Evolutionary conservation across 1,140 invertebrate genomes (phyloP), one percentile per base, ranked within the genome.

Genomic region (Magallana gigas): DNA sequence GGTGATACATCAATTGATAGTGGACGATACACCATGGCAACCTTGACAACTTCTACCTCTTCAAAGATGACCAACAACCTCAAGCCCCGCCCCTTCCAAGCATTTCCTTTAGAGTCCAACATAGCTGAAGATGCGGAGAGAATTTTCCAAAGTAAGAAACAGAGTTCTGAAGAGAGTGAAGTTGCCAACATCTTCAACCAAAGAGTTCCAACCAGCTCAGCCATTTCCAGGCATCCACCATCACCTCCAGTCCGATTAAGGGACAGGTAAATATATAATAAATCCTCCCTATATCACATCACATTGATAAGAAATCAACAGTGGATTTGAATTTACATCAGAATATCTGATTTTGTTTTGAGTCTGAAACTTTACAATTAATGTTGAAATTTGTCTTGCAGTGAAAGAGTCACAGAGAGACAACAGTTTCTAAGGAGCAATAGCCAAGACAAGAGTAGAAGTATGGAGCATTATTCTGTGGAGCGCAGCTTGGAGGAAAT

Each of bases 1-100:
- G 87, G 89, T 18, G 93, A 94, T 87, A 92, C 93, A 60, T 95
- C 94, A 1, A 93, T 94, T 57, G 94, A 95, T 90, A 95, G 94
- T 92, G 94, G 94, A 36, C 91, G 92, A 29, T 94, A 93, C 60
- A 95, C 94, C 12, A 92, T 95, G 90, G 90, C 93, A 57, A 94
- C 94, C 23, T 88, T 89, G 29, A 88, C 86, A 18, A 90, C 86
- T 48, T 85, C 87, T 29, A 76, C 86, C 8, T 87, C 88, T 71
- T 92, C 90, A 8, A 84, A 88, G 11, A 84, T 88, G 29, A 83
- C 87, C 16, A 87, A 60, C 48, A 56, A 88, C 48, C 85, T 88
- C 57, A 86, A 83, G 62, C 84, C 88, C 80, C 68, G 86, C 16
- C 92, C 90, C 2, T 88, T 91, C 57, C 90, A 91, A 86, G 92